Evolutionary conservation across 2,888 invertebrate species (phyloP), one percentile per base, ranked within the genome.

Genomic region (Drosophila buzzatii): DNA sequence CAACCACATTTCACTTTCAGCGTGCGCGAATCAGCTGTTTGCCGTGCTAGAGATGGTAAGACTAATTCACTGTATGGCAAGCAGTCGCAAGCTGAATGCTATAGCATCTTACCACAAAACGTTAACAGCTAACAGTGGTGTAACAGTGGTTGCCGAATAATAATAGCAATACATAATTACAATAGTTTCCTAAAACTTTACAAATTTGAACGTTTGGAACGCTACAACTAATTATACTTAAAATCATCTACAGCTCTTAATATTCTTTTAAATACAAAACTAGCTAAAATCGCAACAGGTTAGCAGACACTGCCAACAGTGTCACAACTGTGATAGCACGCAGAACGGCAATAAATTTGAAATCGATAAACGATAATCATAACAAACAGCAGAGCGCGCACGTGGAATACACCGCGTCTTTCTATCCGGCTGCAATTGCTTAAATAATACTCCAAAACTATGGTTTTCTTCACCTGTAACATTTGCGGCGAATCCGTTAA

Each of bases 381-480:
- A 31, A 41, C 23, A 74, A 74, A 41, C 6, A 20, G 12, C 18
- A 27, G 14, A 42, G 61, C 64, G 55, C 79, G 79, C 77, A 77
- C 77, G 77, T 77, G 77, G 74, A 31, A 56, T 18, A 18, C 31
- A 5, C 37, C 33, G 61, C 59, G 23, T 64, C 58, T 63, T 27
- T 56, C 37, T 49, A 31, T 64, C 37, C 39, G 23, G 16, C 44
- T 56, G 3, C 37, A 51, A 52, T 41, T 33, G 1, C 16, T 5
- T 9, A 33, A 59, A n/a, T 14, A 58, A 53, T 14, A 7, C 6
- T 53, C 10, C 2, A 12, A 0, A 35, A 60, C 18, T 70, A 99
- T 99, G 99, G 99, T 99, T 49, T 96, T 98, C 61, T 99, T 99
- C 92, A 97, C 97, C 14, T 99, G 99, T 92, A 97, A 97, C 85